These are phyloP conservation scores for Drosophila lacteicornis DNA, from an alignment of 1,140 invertebrate species.

Conservation along the genomic window DNA sequence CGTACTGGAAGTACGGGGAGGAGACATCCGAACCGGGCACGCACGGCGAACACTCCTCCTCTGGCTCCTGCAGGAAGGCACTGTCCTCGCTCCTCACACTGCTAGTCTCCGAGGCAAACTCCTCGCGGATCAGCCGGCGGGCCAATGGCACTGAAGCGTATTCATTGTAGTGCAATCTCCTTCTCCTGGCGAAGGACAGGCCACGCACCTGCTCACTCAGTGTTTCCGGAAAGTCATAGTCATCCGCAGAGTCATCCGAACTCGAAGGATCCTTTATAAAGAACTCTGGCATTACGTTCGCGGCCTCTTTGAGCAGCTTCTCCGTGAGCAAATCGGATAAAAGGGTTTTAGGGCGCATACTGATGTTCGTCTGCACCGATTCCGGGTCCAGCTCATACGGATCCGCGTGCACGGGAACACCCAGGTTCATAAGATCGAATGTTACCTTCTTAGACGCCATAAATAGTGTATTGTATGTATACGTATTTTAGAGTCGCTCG, in stretches of 20 bases:
- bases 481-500: too few species aligned
- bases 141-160: conserved; percentile 31
- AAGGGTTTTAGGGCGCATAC: neutral
- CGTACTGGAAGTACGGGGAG: neutral
- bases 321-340: neutral
- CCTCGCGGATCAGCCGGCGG: conserved; percentile 29
- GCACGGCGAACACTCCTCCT: conserved; percentile 17
- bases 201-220: conserved; percentile 20
- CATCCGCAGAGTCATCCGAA: conserved; percentile 20
- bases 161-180: conserved; percentile 42
- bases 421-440: conserved; percentile 25
- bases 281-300: neutral
- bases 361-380: too few species aligned
- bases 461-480: neutral
- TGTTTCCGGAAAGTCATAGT: conserved; percentile 17
- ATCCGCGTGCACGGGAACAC: conserved; percentile 2
- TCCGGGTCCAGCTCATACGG: neutral
- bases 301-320: neutral
- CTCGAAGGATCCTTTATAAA: conserved; percentile 1
- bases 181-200: conserved; percentile 20
- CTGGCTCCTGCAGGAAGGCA: neutral
- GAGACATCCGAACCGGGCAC: neutral
- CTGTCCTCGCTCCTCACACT: conserved; percentile 1
- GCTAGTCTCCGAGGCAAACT: conserved; percentile 5
- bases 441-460: conserved; percentile 2